phyloP scores from a whole-genome alignment of 2,113 vertebrate genomes.

The Nibea albiflora region DNA sequence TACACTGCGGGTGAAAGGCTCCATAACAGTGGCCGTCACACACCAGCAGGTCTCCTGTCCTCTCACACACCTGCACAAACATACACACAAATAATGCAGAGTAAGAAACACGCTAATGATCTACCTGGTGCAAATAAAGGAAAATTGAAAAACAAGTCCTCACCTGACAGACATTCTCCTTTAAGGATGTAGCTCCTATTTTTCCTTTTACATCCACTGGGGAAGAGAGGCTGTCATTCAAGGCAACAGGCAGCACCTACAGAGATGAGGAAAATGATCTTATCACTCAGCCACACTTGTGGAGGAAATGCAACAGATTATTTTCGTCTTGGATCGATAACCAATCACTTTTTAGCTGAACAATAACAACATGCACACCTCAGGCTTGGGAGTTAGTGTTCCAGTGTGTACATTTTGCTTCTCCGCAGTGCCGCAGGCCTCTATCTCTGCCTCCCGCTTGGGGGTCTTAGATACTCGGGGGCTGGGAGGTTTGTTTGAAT shows the following conservation, averaged over 20 bases:
- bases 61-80: constrained; percentile 92
- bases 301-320: not conserved
- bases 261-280: not conserved
- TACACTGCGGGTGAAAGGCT: constrained; percentile 96
- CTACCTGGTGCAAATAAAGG: not conserved
- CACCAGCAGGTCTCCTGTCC: constrained; percentile 92
- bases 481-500: constrained; percentile 40
- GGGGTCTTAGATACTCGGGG: constrained; percentile 49
- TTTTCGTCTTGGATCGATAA: not conserved
- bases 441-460: constrained; percentile 56
- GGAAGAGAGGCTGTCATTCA: constrained; percentile 76
- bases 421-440: constrained; percentile 59
- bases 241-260: constrained; percentile 61
- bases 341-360: not conserved
- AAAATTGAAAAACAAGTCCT: constrained; percentile 2
- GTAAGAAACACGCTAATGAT: not conserved
- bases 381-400: constrained; percentile 68
- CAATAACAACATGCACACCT: constrained; percentile 64
- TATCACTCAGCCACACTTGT: not conserved
- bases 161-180: constrained; percentile 99
- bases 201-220: constrained; percentile 88
- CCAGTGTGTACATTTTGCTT: constrained; percentile 57
- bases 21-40: constrained; percentile 98
- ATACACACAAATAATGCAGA: constrained; percentile 12
- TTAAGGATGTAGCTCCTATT: constrained; percentile 91